Evolutionary conservation across 1,140 invertebrate genomes (phyloP), one percentile per base, ranked within the genome.

Genomic region (Notospermus geniculatus): DNA sequence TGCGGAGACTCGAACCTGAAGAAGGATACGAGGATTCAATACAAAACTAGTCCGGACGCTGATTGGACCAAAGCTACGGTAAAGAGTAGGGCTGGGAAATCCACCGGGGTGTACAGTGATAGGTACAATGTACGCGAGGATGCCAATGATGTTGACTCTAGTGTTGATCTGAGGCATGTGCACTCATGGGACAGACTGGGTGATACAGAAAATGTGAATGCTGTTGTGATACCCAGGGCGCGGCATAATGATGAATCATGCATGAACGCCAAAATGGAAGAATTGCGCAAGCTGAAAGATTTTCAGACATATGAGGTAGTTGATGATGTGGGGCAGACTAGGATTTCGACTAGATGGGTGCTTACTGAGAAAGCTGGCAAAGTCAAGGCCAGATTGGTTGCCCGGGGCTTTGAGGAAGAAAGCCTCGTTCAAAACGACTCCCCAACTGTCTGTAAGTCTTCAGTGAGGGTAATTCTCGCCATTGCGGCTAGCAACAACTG

Each of bases 361-460:
- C 62, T 64, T 22, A 62, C 29, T 27, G 46, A 22, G 5, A 67
- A 67, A 59, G 46, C 59, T 56, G 57, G 53, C 7, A 55, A 41
- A 1, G 39, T 36, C 11, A 68, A 45, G 52, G 63, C 66, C 25
- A 57, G 60, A 30, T 39, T 65, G 22, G 65, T 67, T n/a, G 62
- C 57, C n/a, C 25, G 65, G 41, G 66, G 63, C 17, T 68, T 68
- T 57, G 63, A 68, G 59, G 63, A 68, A 54, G 2, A 65, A 1
- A 57, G 4, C 23, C 43, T 59, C 39, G 57, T 63, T 25, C 56
- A 52, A 22, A 62, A 41, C 41, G 63, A 65, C 54, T 65, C 63
- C 32, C 57, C 60, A 32, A 65, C 66, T 15, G 53, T 65, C 41
- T 46, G 43, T 19, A 68, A 68, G 63, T 59, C 57, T 22, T 22